Conservation (phyloP, 2,888 invertebrate genomes). For the Spialia ferax region DNA sequence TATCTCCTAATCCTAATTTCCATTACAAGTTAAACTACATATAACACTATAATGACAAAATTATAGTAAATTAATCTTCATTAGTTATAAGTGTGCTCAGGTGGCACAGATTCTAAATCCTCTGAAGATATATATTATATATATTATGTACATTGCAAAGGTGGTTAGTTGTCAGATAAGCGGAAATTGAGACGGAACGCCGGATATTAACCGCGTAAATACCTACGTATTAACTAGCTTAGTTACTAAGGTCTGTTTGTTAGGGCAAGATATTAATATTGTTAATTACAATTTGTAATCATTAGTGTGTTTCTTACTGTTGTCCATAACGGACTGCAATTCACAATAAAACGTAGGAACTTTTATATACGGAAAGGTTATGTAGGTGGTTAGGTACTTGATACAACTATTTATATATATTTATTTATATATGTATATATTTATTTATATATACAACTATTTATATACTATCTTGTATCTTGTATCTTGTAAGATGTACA, state of each 20-base stretch:
- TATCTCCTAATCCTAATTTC: background rate
- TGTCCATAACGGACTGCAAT: too few relatives aligned
- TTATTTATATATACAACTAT: too few relatives aligned
- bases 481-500: too few relatives aligned
- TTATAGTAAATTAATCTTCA: slow-evolving; percentile 28
- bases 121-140: slow-evolving; percentile 4
- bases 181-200: slow-evolving; percentile 69
- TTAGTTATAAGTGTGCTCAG: slow-evolving; percentile 30
- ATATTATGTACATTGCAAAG: background rate
- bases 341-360: too few relatives aligned
- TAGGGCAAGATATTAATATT: background rate
- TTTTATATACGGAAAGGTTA: too few relatives aligned
- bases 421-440: too few relatives aligned
- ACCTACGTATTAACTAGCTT: slow-evolving; percentile 20
- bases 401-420: too few relatives aligned
- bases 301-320: too few relatives aligned
- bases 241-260: slow-evolving; percentile 4
- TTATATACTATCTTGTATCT: too few relatives aligned
- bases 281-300: background rate
- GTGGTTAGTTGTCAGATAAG: slow-evolving; percentile 61
- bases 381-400: too few relatives aligned
- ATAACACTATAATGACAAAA: background rate
- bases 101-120: slow-evolving; percentile 35
- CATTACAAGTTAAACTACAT: background rate
- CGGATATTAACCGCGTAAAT: slow-evolving; percentile 63